These are phyloP conservation scores for Gymnoscelis rufifasciata DNA, from an alignment of 2,888 invertebrate species.

Conservation along the genomic window DNA sequence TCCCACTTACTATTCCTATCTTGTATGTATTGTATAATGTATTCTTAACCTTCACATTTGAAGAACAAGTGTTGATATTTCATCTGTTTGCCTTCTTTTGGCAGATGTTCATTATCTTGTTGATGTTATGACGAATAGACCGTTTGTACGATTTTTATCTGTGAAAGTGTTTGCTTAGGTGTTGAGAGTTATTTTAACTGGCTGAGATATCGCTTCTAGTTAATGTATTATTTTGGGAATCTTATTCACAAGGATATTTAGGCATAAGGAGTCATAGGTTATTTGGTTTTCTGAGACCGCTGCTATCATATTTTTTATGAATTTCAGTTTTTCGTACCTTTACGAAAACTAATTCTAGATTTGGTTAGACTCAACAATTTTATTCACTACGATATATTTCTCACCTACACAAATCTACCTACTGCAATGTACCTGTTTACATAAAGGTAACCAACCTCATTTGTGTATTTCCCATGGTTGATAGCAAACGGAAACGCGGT, in stretches of 20 bases:
- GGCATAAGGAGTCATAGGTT: no score
- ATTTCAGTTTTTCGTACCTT: no score
- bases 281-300: no score
- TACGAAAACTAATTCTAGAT: no score
- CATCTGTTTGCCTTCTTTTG: conserved; percentile 22
- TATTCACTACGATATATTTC: no score
- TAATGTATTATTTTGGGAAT: no score
- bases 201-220: no score
- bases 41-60: conserved; percentile 31
- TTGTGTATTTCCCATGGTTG: not conserved
- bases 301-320: no score
- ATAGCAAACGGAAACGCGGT: not conserved
- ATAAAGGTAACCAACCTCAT: not conserved
- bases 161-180: not conserved
- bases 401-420: no score
- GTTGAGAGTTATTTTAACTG: not conserved
- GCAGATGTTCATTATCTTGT: conserved; percentile 14
- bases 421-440: not conserved
- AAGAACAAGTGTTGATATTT: conserved; percentile 20
- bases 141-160: conserved; percentile 5
- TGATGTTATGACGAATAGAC: conserved; percentile 10
- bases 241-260: no score
- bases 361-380: no score
- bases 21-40: conserved; percentile 7
- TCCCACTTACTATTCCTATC: conserved; percentile 31